Conservation (phyloP, 1,140 invertebrate species). For the Cataglyphis hispanica region DNA sequence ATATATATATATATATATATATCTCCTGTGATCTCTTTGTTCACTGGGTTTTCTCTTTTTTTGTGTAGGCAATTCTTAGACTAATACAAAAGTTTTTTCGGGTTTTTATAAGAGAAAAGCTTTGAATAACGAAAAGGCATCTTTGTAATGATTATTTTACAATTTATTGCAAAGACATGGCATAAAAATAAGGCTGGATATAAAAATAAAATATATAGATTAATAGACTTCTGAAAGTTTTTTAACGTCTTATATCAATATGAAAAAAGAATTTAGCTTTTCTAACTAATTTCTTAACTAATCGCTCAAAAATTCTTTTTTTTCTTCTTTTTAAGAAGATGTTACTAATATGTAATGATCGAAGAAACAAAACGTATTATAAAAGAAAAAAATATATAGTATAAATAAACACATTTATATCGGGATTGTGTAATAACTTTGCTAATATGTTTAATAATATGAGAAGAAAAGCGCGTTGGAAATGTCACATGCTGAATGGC, state of each 20-base stretch:
- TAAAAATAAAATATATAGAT: not conserved
- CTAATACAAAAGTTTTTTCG: not conserved
- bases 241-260: not conserved
- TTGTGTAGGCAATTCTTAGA: not conserved
- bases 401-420: not conserved
- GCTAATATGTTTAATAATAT: not conserved
- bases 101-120: not conserved
- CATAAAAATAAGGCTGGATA: not conserved
- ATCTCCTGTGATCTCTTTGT: not conserved
- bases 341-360: no score
- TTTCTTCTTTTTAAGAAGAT: no score
- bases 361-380: no score
- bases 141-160: not conserved
- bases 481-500: conserved; percentile 38
- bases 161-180: not conserved
- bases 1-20: no score
- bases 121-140: not conserved
- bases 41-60: not conserved
- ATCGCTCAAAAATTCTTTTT: no score
- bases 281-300: no score
- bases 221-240: not conserved
- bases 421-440: not conserved
- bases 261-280: no score
- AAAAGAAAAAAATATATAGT: not conserved
- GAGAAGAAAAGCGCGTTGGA: not conserved